Base-by-base conservation (phyloP, 2,797 vertebrate genomes). In the Tinamus major region DNA sequence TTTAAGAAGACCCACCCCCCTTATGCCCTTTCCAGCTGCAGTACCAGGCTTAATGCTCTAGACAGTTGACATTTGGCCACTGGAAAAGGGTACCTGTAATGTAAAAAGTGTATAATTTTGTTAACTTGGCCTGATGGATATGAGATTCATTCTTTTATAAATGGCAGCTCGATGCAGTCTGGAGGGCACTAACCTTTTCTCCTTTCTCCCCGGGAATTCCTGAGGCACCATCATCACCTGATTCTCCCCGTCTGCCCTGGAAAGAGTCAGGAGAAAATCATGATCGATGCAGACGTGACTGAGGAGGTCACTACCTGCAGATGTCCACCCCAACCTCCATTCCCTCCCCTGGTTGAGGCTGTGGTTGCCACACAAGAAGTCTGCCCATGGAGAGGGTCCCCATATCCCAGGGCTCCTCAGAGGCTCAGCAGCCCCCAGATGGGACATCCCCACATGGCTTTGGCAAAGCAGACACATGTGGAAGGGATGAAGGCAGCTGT, bases 171-270 rank as follows among this genome's bases (percentile, higher is more conserved):
- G 3, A 79, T 29, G 74, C 29, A 61, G 65, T 31, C 35, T 84
- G n/a, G 19, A 1, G 4, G 9, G 39, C 3, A 92, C 97, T 79
- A 41, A 99, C 99, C 98, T 99, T 99, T 80, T 97, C 97, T 87
- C 98, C 99, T 96, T 98, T 99, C 10, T 97, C 97, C 80, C 99
- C 99, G 27, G 87, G 88, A 58, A 96, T 35, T 64, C 99, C 99
- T 5, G 92, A 85, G 63, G 82, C 58, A 4, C 98, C 98, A 26
- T 97, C 63, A 2, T 72, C 83, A 10, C 98, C 99, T 3, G 96
- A 97, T 29, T 96, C 63, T 84, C 99, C 99, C 26, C 96, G 98
- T 16, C 98, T 97, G 1, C 98, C 99, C 99, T 99, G 67, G 79
- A 96, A 64, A 9, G 21, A 96, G 31, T 7, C 67, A 37, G 87